These are phyloP conservation scores for Tetropium fuscum DNA, from an alignment of 2,888 invertebrate genomes.

Conservation along the genomic window DNA sequence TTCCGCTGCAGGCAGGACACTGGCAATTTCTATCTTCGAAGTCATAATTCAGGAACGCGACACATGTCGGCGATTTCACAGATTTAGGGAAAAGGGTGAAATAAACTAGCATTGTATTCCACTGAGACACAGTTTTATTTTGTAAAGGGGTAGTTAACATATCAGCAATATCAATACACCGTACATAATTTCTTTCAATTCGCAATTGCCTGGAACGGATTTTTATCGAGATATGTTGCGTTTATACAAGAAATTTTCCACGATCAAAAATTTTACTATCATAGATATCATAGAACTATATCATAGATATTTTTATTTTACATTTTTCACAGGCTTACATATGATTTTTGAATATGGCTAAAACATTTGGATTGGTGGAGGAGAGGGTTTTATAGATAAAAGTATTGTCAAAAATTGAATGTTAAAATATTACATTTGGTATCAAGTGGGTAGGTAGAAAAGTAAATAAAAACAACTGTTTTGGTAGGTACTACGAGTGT, in stretches of 20 bases:
- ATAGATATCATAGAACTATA: no score
- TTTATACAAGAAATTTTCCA: conserved; percentile 10
- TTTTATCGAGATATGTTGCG: conserved; percentile 40
- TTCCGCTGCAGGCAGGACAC: conserved; percentile 33
- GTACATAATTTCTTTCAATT: conserved; percentile 46
- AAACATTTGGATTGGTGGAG: no score
- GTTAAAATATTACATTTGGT: no score
- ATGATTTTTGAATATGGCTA: no score
- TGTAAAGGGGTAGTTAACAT: conserved; percentile 50
- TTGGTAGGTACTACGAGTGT: no score
- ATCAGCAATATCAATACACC: conserved; percentile 41
- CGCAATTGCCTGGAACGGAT: conserved; percentile 45
- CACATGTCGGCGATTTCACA: conserved; percentile 57
- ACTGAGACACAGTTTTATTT: conserved; percentile 53
- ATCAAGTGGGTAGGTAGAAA: no score
- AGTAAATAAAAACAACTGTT: no score
- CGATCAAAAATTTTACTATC: no score
- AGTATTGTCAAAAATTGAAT: no score
- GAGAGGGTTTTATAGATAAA: no score
- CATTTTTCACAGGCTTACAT: no score
- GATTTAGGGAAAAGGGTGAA: conserved; percentile 56
- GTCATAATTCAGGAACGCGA: conserved; percentile 53
- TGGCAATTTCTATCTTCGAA: conserved; percentile 46
- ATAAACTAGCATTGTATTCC: conserved; percentile 50
- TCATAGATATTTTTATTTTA: no score